Evolutionary conservation across 2,888 invertebrate genomes (phyloP), one percentile per base, ranked within the genome.

Genomic region (Brassicogethes aeneus): DNA sequence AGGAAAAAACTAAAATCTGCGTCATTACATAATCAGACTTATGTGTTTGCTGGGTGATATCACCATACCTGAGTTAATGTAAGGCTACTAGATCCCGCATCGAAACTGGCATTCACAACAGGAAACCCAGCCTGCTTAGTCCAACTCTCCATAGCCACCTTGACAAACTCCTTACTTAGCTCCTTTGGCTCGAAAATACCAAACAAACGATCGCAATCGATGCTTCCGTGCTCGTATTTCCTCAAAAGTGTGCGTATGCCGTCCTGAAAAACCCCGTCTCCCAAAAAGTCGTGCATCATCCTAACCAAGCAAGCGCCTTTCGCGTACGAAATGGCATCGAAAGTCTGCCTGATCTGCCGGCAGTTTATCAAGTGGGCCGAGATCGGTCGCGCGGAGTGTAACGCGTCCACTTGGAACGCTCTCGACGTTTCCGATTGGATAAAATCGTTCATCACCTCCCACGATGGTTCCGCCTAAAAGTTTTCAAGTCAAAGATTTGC

Each of bases 221-320:
- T 80, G 55, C 78, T 81, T 3, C 64, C 63, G 54, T 76, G 82
- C 42, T 72, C 65, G 51, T 72, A 73, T 5, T 61, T 63, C 15
- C 68, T 64, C 17, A 80, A 60, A 51, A 74, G 73, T 44, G 72
- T 70, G 16, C 67, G 70, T 1, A 79, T 60, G 3, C 76, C 76
- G 8, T 61, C 56, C 39, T 70, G 70, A 58, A 80, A 79, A 1
- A 72, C 71, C 15, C 67, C 66, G 50, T 79, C 77, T 1, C 84
- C 84, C 10, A 85, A 69, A 55, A 82, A 78, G 46, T 79, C 73
- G 50, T 76, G 73, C 68, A 86, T 74, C 85, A 86, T 86, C 46
- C 81, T 69, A 43, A 86, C 73, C 2, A 87, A 66, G 3, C 81
- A 76, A 1, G 84, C 79, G 16, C 83, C 79, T 70, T 85, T 85